phyloP scores from a whole-genome alignment of 2,113 vertebrate genomes.

The Apteryx mantelli region DNA sequence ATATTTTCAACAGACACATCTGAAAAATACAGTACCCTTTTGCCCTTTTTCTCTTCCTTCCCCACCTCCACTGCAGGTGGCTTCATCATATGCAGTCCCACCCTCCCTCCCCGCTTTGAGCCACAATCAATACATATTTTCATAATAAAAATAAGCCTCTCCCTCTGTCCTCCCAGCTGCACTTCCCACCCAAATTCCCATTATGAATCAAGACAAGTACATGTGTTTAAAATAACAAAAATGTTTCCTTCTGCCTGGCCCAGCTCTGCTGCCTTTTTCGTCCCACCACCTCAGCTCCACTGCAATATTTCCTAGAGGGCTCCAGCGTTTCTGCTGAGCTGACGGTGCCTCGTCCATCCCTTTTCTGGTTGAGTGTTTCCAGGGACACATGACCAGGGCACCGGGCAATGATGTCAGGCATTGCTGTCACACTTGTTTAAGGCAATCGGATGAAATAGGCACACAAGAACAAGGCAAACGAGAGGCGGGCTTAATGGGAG shows the following conservation, averaged over 20 bases:
- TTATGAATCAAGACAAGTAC: conserved; percentile 70
- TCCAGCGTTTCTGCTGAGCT: neutral
- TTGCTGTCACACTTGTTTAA: neutral
- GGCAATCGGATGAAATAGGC: neutral
- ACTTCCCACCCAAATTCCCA: conserved; percentile 74
- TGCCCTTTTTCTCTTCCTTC: neutral
- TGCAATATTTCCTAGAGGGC: neutral
- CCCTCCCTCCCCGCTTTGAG: conserved; percentile 27
- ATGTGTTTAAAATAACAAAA: conserved; percentile 64
- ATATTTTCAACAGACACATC: neutral
- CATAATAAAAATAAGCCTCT: conserved; percentile 71
- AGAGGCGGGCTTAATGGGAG: neutral
- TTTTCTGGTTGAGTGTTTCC: neutral
- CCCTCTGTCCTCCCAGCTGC: conserved; percentile 68
- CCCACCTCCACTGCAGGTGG: conserved; percentile 26
- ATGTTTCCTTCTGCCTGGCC: neutral
- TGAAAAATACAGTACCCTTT: neutral
- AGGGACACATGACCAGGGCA: neutral
- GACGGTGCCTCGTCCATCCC: neutral
- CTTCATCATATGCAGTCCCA: neutral
- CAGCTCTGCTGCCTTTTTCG: conserved; percentile 18
- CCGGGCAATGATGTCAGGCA: neutral
- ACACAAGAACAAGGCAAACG: neutral
- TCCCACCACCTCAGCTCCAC: neutral
- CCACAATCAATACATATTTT: conserved; percentile 69